Base-by-base conservation (phyloP, 2,113 vertebrate species). In the Mustela nigripes region DNA sequence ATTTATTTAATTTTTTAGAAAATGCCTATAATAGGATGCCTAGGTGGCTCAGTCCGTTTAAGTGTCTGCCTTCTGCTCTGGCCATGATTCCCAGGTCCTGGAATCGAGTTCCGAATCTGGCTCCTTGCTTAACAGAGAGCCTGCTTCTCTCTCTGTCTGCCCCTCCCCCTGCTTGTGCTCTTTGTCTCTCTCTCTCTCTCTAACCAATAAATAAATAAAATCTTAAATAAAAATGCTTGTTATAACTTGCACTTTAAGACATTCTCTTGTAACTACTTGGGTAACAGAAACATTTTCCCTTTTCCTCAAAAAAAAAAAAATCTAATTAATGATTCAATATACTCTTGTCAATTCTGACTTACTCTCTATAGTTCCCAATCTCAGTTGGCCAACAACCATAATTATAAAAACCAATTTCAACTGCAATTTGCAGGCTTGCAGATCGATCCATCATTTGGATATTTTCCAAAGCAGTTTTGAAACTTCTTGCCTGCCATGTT, bases 381-480 rank as follows among this genome's bases (percentile, higher is more conserved):
- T 7, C 58, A 62, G 15, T 18, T 87, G 60, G 82, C 56, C 63
- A 94, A 82, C 50, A 58, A 63, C 6, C 84, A 81, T 69, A 84
- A 90, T 84, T 92, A 73, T 11, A 62, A 69, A 96, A 76, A 80
- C 22, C 1, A 22, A 93, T 45, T 89, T 95, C 31, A 83, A 9
- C 15, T 53, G 36, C 85, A 93, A 11, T 85, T 73, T 91, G 39
- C 18, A 50, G 80, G 24, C 42, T 93, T 83, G 56, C n/a, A 69
- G 69, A 83, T 18, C 24, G 58, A 87, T 18, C 21, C 31, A 67
- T 39, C 28, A 11, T 21, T 56, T 18, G 78, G 60, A 33, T 73
- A 82, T 94, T 96, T 89, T 94, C 26, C 81, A 85, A 93, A 93
- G 73, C 80, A 92, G 39, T 84, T 96, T 65, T 81, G 93, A 98